These are phyloP conservation scores for Meliscaeva auricollis DNA, from an alignment of 2,888 invertebrate species.

Conservation along the genomic window DNA sequence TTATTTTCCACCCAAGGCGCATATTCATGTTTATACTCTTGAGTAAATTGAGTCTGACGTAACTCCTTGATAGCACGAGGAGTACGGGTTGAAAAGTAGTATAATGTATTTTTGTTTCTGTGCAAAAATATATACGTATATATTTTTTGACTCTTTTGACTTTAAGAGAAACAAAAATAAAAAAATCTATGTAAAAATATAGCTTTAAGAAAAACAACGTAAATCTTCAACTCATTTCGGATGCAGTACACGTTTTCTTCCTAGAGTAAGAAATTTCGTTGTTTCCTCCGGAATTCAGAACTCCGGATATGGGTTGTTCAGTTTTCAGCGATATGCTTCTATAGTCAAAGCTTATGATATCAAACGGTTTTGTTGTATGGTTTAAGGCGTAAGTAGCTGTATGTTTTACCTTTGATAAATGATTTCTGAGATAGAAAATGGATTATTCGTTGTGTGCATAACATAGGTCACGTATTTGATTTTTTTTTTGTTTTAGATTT, in stretches of 20 bases:
- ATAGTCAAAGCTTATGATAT: not conserved
- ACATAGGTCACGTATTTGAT: not conserved
- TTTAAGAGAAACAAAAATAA: not conserved
- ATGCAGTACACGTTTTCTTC: conserved; percentile 29
- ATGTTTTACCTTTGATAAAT: not conserved
- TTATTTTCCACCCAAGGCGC: conserved; percentile 8
- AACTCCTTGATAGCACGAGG: not conserved
- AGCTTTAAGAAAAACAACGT: not conserved
- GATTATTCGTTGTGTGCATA: not conserved
- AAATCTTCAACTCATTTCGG: conserved; percentile 31
- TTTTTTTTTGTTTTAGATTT: not conserved
- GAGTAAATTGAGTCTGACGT: conserved; percentile 36
- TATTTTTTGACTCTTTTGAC: conserved; percentile 1
- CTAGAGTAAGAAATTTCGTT: conserved; percentile 1
- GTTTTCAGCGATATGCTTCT: not conserved
- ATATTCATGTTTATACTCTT: conserved; percentile 20
- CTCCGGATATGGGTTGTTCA: conserved; percentile 1
- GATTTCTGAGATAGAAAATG: not conserved
- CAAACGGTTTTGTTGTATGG: not conserved
- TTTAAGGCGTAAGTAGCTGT: not conserved
- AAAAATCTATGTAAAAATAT: not conserved
- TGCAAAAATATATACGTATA: not conserved
- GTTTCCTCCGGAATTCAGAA: not conserved
- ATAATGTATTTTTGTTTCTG: too few relatives aligned
- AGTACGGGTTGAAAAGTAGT: not conserved